Base-by-base conservation (phyloP, 2,797 vertebrate genomes). In the Enteromius fasciolatus region DNA sequence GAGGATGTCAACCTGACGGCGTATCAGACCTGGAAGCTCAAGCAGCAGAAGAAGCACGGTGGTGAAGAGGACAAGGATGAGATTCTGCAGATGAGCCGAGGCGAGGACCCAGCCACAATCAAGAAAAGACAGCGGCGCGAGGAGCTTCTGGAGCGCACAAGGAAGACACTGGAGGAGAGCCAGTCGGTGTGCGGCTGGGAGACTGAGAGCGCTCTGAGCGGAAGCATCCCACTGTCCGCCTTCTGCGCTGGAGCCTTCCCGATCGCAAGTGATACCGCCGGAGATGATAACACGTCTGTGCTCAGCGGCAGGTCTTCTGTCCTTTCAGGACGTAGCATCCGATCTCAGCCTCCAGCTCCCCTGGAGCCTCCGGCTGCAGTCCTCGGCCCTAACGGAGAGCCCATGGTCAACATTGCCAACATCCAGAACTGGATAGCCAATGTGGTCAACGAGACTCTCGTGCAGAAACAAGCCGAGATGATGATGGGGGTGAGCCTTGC, bases 401-500 rank as follows among this genome's bases (percentile, higher is more conserved):
- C 96, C 10, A 94, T 96, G 82, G 94, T 98, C 66, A 96, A 97
- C 81, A 91, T 99, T 9, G 92, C 96, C 52, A 96, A 94, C 84
- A 98, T 99, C 89, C 98, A 99, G 89, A 98, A 95, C 90, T 99
- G 98, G 98, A 99, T 99, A 0, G 94, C 97, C 41, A 97, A 91
- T 0, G 97, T 99, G 0, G 97, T 99, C 78, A 95, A 91, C 0
- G 98, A 99, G 87, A 98, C 97, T 0, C 96, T 99, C 18, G 95
- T 96, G 76, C 97, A 98, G 88, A 98, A 98, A 91, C 97, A 98
- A 82, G 93, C 91, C 1, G 98, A 99, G 84, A 94, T 97, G 91
- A 92, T 95, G 86, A 91, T 95, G 76, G 70, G 92, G 79, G 85
- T 82, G 50, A 89, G 87, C 76, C 88, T 94, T n/a, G 92, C 93